Evolutionary conservation across 1,140 invertebrate species (phyloP).

Genomic region (Colletes gigas): DNA sequence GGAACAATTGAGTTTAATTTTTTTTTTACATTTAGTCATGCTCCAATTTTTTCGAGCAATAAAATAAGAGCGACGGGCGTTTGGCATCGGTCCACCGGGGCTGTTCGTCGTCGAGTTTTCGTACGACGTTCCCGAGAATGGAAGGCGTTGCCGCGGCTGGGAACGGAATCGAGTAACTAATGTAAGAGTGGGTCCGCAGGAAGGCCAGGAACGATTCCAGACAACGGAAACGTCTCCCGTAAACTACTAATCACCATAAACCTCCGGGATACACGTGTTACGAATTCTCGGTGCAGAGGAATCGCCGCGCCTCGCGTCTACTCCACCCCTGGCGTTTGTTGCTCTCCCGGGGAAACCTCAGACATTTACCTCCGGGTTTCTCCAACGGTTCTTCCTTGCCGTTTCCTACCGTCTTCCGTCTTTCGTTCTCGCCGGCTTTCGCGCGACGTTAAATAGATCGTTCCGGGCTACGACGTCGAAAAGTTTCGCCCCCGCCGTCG

Average conservation of each 20-base stretch:
- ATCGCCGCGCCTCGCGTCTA: conserved; percentile 59
- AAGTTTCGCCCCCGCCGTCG: conserved; percentile 13
- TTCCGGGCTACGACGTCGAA: conserved; percentile 1
- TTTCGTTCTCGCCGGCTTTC: conserved; percentile 3
- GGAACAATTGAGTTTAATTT: too few relatives aligned
- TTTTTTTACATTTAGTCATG: too few relatives aligned
- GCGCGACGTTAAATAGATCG: conserved; percentile 21
- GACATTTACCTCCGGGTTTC: conserved; percentile 61
- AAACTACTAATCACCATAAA: conserved; percentile 80
- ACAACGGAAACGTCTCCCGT: conserved; percentile 76
- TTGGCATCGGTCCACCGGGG: conserved; percentile 38
- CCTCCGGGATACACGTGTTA: conserved; percentile 78
- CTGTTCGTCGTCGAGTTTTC: conserved; percentile 24
- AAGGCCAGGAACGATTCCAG: conserved; percentile 67
- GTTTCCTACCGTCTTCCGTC: conserved; percentile 33
- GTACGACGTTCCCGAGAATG: conserved; percentile 37
- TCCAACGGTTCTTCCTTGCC: conserved; percentile 26
- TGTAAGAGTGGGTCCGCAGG: conserved; percentile 63
- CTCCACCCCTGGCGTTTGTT: conserved; percentile 64
- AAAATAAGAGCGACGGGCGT: not conserved
- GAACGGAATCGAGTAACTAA: conserved; percentile 67
- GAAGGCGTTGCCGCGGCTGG: conserved; percentile 31
- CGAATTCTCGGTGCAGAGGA: conserved; percentile 75
- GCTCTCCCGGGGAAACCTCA: conserved; percentile 70
- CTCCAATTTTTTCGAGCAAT: too few relatives aligned